Evolutionary conservation across 2,113 vertebrate genomes (phyloP), one percentile per base, ranked within the genome.

Genomic region (Oncorhynchus masou): DNA sequence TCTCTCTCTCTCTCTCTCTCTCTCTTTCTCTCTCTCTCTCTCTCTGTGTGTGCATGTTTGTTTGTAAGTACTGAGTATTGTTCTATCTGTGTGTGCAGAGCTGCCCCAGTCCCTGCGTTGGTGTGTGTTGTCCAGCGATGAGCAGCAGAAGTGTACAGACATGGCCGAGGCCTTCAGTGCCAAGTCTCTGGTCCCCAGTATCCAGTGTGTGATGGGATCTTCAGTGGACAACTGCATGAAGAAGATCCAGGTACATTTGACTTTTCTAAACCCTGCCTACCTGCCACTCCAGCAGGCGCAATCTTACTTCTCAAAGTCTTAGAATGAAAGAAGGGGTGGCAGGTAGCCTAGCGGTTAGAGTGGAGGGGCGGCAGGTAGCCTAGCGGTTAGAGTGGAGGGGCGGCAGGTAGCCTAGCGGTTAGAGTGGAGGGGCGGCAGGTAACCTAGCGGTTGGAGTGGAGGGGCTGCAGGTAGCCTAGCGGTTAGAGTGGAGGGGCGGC

Each of bases 61-160:
- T 78, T 27, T 66, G 9, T 70, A 4, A 69, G 45, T 68, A 5
- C 39, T 11, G 39, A 45, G 8, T 70, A 25, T 64, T n/a, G 51
- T 15, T 25, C 3, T 31, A 13, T 65, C 12, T 71, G 19, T 65
- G 54, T 62, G 11, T 45, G 20, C 48, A 97, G 96, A 92, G 0
- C 49, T 96, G 49, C 94, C 95, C 48, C 80, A 83, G 71, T 87
- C 70, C 72, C 78, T 99, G 74, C 94, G 92, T 34, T 99, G 97
- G 98, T 99, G 98, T 54, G 95, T 96, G 88, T 69, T 96, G 77
- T 95, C 95, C 29, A 79, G 83, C 0, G 87, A 91, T 0, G 98
- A 99, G 92, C 94, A 96, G 83, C 88, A 91, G 83, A 99, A 99
- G 83, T 99, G 98, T 71, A 86, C 77, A 0, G 93, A 92, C 81